Conservation (phyloP, 2,888 invertebrate genomes). For the Dexiosoma caninum region DNA sequence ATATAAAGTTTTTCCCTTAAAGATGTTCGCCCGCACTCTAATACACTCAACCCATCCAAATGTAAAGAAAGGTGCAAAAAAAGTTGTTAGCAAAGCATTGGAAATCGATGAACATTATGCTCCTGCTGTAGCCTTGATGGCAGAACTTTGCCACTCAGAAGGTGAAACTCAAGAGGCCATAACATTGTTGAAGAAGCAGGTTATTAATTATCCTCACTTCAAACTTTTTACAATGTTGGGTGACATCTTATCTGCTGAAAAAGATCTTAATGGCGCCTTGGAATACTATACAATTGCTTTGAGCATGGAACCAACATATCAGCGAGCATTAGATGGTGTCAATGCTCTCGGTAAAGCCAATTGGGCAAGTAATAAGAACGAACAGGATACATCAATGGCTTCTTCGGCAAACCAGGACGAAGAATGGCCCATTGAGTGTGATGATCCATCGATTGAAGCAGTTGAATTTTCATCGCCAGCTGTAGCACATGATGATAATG, state of each 20-base stretch:
- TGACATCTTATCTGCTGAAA: conserved; percentile 72
- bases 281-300: conserved; percentile 75
- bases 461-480: conserved; percentile 75
- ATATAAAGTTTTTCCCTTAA: background rate
- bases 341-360: conserved; percentile 72
- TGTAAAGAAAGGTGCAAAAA: conserved; percentile 80
- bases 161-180: conserved; percentile 84
- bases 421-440: conserved; percentile 73
- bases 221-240: conserved; percentile 74
- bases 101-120: conserved; percentile 84
- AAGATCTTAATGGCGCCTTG: conserved; percentile 73
- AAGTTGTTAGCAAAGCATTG: conserved; percentile 85
- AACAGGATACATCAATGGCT: conserved; percentile 65
- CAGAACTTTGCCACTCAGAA: conserved; percentile 84
- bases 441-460: conserved; percentile 73
- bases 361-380: conserved; percentile 59
- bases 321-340: conserved; percentile 73
- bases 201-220: conserved; percentile 74
- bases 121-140: conserved; percentile 85
- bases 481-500: conserved; percentile 76
- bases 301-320: conserved; percentile 75
- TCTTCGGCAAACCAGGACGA: conserved; percentile 70
- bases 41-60: conserved; percentile 81
- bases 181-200: conserved; percentile 83
- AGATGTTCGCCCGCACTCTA: conserved; percentile 87